Evolutionary conservation across 2,113 vertebrate genomes (phyloP), one percentile per base, ranked within the genome.

Genomic region (Chaenocephalus aceratus): DNA sequence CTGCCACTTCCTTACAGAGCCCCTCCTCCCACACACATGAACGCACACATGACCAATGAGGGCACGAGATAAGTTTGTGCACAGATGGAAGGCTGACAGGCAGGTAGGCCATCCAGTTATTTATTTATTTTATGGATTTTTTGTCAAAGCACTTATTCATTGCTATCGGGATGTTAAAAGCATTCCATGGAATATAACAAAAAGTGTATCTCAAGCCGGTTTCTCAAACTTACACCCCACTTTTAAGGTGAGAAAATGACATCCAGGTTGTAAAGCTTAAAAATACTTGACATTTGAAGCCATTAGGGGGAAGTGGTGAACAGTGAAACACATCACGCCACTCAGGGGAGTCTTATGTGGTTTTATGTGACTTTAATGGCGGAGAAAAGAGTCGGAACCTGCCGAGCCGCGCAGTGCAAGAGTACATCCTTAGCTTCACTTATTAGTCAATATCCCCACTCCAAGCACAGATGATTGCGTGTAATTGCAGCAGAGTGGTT

Each of bases 301-400:
- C 72, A 83, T 79, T 81, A 83, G 52, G 53, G 44, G 41, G 64
- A 89, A 71, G 79, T 23, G 41, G 54, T 52, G 62, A 67, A 56
- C 26, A 41, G 46, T 66, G 62, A 73, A 62, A 56, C 49, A 61
- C 12, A 71, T 21, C 57, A 52, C n/a, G 45, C 64, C 70, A 46
- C 77, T 72, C 63, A 66, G 14, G 26, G 62, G 68, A 68, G 54
- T 64, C 53, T 79, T 76, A 34, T 62, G 48, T 41, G 57, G 54
- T 79, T 82, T 84, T 69, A 83, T 85, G 70, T 77, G 70, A 74
- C 41, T 52, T 79, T 86, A 91, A 82, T 84, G 73, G 75, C 77
- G 26, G 65, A 72, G 62, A 75, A 79, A 84, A 83, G 52, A 68
- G n/a, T 49, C 13, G 5, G 77, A 84, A 80, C 65, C 51, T 66